Conservation (phyloP, 1,140 invertebrate species). For the Pristionchus pacificus region DNA sequence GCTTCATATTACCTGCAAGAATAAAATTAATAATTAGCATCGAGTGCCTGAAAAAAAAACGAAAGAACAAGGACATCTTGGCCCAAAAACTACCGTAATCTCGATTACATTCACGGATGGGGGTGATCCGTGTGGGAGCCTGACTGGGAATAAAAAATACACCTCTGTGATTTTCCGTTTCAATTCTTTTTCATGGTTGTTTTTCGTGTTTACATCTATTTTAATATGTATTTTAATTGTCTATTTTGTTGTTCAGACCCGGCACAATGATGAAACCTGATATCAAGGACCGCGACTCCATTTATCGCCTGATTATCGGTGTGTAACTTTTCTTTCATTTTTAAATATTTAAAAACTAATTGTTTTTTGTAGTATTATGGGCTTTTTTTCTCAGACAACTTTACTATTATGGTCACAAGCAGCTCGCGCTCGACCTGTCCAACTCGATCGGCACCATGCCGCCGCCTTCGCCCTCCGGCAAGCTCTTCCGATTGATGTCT, state of each 20-base stretch:
- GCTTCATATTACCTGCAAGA: conserved; percentile 34
- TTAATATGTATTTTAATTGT: too few relatives aligned
- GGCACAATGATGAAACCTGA: conserved; percentile 50
- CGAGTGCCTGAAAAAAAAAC: too few relatives aligned
- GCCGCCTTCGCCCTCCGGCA: conserved; percentile 88
- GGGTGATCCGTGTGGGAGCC: too few relatives aligned
- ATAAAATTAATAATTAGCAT: too few relatives aligned
- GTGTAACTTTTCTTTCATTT: conserved; percentile 38
- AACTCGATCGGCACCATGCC: conserved; percentile 73
- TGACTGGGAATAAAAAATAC: too few relatives aligned
- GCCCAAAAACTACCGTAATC: too few relatives aligned
- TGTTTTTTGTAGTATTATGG: background rate
- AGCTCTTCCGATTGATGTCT: conserved; percentile 77
- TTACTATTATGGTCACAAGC: conserved; percentile 80
- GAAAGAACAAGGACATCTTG: too few relatives aligned
- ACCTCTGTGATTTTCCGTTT: too few relatives aligned
- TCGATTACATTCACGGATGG: too few relatives aligned
- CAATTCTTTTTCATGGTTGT: too few relatives aligned
- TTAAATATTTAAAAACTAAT: too few relatives aligned
- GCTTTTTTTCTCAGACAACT: conserved; percentile 66
- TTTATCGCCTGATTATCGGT: conserved; percentile 56
- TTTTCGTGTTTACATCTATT: too few relatives aligned
- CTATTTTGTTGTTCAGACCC: conserved; percentile 11
- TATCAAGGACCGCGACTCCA: conserved; percentile 56
- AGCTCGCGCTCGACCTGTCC: conserved; percentile 76